These are phyloP conservation scores for Pinctada fucata DNA, from an alignment of 2,888 invertebrate species.

Conservation along the genomic window DNA sequence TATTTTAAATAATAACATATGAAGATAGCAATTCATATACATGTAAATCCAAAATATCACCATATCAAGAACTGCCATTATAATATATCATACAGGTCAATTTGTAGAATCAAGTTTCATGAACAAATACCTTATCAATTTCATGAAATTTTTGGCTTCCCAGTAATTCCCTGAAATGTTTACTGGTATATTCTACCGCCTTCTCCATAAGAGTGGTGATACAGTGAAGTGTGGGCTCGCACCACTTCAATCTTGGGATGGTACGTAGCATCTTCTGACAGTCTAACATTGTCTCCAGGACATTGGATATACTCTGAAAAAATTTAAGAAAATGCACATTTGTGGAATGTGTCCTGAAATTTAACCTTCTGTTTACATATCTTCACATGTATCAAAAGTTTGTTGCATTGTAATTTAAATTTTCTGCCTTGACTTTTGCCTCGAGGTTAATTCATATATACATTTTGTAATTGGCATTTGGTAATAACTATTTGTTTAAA, in stretches of 20 bases:
- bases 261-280: conserved; percentile 89
- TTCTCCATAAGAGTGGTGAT: conserved; percentile 89
- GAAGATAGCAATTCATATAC: too few relatives aligned
- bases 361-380: too few relatives aligned
- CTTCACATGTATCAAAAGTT: too few relatives aligned
- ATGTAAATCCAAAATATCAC: too few relatives aligned
- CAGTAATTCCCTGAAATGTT: conserved; percentile 87
- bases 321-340: not conserved
- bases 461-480: not conserved
- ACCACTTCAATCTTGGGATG: conserved; percentile 89
- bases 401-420: too few relatives aligned
- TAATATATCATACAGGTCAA: too few relatives aligned
- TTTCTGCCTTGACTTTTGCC: too few relatives aligned
- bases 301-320: conserved; percentile 84
- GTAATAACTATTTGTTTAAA: too few relatives aligned
- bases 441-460: too few relatives aligned
- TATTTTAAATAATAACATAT: too few relatives aligned
- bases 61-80: too few relatives aligned
- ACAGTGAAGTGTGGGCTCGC: conserved; percentile 86
- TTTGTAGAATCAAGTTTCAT: too few relatives aligned
- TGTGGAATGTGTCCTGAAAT: not conserved
- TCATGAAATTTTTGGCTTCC: conserved; percentile 82
- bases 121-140: conserved; percentile 45
- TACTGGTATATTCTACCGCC: conserved; percentile 87
- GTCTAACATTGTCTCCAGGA: conserved; percentile 89